These are phyloP conservation scores for Tetragonula clypearis DNA, from an alignment of 1,140 invertebrate species.

Conservation along the genomic window DNA sequence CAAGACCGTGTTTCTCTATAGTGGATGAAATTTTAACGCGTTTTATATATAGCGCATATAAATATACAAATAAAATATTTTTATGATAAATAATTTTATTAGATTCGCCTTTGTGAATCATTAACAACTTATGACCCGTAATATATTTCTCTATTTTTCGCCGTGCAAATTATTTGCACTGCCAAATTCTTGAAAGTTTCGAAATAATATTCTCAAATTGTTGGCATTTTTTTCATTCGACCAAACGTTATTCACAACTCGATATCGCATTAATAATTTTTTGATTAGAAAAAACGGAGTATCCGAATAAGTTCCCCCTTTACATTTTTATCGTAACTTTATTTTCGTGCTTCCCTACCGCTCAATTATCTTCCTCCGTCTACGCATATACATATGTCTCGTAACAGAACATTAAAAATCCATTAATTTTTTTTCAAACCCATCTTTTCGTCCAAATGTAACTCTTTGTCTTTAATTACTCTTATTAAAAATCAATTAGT, in stretches of 20 bases:
- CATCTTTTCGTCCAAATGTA: not conserved
- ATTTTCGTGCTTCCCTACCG: not conserved
- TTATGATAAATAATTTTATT: too few species aligned
- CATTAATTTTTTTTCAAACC: not conserved
- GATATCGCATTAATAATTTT: not conserved
- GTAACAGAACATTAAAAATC: not conserved
- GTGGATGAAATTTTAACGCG: too few species aligned
- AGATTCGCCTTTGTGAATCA: too few species aligned
- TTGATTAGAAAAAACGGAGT: not conserved
- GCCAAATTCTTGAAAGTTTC: not conserved
- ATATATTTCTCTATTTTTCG: not conserved
- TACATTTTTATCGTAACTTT: constrained; percentile 8
- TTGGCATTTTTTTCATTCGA: not conserved
- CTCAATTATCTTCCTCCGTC: not conserved
- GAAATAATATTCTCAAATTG: not conserved
- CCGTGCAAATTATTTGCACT: not conserved
- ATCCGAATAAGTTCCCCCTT: not conserved
- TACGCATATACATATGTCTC: not conserved
- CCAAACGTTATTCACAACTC: not conserved
- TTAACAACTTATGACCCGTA: too few species aligned
- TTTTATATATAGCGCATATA: too few species aligned
- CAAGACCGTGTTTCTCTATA: too few species aligned
- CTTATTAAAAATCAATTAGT: not conserved
- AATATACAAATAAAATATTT: too few species aligned
- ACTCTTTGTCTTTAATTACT: not conserved